Percentiles rank a stretch among this genome's conserved stretches.
phyloP scores from a whole-genome alignment of 1,140 invertebrate genomes.

The Choristoneura fumiferana region DNA sequence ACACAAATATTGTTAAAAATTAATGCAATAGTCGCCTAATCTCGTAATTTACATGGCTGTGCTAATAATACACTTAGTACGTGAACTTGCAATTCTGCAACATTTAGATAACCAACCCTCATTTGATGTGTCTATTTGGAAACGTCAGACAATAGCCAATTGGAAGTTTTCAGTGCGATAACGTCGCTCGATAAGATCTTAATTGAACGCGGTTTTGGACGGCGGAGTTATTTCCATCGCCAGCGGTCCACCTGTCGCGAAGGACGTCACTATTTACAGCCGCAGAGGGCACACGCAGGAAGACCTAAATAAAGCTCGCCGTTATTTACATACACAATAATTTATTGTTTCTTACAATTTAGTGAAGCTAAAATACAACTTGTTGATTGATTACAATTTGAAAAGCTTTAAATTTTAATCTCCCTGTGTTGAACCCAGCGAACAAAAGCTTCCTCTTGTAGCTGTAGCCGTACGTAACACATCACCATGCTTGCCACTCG shows the following conservation, averaged over 20 bases:
- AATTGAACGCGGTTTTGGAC: constrained; percentile 3
- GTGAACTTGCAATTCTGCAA: too few species aligned
- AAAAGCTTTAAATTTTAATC: constrained; percentile 69
- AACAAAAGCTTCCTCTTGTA: constrained; percentile 66
- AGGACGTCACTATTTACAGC: constrained; percentile 17
- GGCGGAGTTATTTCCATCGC: constrained; percentile 11
- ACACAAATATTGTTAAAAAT: background rate
- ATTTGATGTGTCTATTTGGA: too few species aligned
- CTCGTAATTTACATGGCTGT: too few species aligned
- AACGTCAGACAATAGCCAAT: too few species aligned
- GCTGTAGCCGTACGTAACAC: constrained; percentile 57
- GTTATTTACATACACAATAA: constrained; percentile 79
- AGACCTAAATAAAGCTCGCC: constrained; percentile 72
- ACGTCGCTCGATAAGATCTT: constrained; percentile 1
- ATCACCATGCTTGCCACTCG: constrained; percentile 65
- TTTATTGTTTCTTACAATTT: constrained; percentile 79
- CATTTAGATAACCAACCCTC: too few species aligned
- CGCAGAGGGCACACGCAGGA: constrained; percentile 33
- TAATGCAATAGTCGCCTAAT: too few species aligned
- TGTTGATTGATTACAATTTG: constrained; percentile 74
- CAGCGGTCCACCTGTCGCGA: constrained; percentile 14
- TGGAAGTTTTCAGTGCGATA: background rate
- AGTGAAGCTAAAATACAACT: constrained; percentile 76
- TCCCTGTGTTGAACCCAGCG: constrained; percentile 67
- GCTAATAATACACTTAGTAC: too few species aligned